A percentile compares a stretch with the other conserved stretches of the same genome.
Evolutionary conservation across 2,797 vertebrate species (phyloP).

Genomic region (Lacerta viridis): DNA sequence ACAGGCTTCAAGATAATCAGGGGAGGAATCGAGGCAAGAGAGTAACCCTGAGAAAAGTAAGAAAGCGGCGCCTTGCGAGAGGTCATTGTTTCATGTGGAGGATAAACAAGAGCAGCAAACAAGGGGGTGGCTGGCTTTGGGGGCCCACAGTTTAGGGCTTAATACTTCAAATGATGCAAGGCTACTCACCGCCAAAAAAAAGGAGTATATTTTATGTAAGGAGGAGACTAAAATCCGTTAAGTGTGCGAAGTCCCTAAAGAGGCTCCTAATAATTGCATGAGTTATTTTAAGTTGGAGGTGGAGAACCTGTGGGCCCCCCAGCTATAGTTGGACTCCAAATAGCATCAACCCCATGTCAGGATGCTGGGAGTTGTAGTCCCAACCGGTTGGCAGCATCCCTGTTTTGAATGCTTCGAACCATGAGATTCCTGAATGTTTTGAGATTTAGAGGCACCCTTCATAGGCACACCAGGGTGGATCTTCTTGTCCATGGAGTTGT

Average conservation of each 20-base stretch:
- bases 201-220: no score
- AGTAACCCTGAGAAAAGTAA: constrained; percentile 81
- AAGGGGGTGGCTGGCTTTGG: constrained; percentile 52
- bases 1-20: constrained; percentile 93
- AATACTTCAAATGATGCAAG: constrained; percentile 33
- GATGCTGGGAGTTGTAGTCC: no score
- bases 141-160: constrained; percentile 30
- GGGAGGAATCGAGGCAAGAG: constrained; percentile 80
- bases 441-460: not conserved
- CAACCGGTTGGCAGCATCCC: no score
- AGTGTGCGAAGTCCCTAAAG: no score
- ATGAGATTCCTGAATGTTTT: not conserved
- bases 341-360: no score
- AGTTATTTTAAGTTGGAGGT: no score
- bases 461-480: not conserved
- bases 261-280: no score
- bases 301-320: no score
- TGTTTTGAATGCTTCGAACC: not conserved
- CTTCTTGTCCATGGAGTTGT: not conserved
- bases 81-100: constrained; percentile 76
- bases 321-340: no score
- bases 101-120: constrained; percentile 73
- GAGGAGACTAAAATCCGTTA: no score
- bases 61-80: constrained; percentile 73
- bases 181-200: not conserved